Evolutionary conservation across 2,113 vertebrate species (phyloP).

Genomic region (Bos indicus): DNA sequence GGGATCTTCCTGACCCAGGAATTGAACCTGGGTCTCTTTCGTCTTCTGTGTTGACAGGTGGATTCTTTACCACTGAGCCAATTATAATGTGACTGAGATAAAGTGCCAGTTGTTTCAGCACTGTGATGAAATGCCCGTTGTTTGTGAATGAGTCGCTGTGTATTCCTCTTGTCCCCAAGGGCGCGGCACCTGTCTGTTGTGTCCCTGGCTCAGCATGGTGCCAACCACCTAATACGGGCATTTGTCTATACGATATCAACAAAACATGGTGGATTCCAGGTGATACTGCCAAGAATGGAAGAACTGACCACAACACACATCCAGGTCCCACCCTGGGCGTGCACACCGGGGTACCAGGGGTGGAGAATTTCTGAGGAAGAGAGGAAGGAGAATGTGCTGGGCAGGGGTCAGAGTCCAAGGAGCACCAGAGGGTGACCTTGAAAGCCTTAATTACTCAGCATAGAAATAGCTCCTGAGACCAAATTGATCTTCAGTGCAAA

Average conservation of each 20-base stretch:
- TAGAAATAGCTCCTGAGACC: not conserved
- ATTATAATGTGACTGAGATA: not conserved
- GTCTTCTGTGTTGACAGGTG: not conserved
- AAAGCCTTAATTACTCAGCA: not conserved
- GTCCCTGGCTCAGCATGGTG: not conserved
- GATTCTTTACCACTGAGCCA: not conserved
- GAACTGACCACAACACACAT: accelerated
- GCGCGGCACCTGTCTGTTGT: not conserved
- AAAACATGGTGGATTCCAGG: not conserved
- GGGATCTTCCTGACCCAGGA: not conserved
- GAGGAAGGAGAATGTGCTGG: not conserved
- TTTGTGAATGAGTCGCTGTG: not conserved
- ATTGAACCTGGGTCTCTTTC: not conserved
- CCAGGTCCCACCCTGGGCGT: not conserved
- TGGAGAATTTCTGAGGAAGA: not conserved
- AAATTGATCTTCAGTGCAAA: not conserved
- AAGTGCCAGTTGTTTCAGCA: not conserved
- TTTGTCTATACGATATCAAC: not conserved
- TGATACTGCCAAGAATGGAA: not conserved
- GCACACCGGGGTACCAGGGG: accelerated
- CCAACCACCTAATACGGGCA: not conserved
- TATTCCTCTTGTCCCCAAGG: not conserved
- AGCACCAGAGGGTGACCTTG: not conserved
- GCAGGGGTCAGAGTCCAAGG: not conserved
- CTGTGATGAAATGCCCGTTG: not conserved